Base-by-base conservation (phyloP, 1,140 invertebrate species). In the Stenopsyche tienmushanensis region DNA sequence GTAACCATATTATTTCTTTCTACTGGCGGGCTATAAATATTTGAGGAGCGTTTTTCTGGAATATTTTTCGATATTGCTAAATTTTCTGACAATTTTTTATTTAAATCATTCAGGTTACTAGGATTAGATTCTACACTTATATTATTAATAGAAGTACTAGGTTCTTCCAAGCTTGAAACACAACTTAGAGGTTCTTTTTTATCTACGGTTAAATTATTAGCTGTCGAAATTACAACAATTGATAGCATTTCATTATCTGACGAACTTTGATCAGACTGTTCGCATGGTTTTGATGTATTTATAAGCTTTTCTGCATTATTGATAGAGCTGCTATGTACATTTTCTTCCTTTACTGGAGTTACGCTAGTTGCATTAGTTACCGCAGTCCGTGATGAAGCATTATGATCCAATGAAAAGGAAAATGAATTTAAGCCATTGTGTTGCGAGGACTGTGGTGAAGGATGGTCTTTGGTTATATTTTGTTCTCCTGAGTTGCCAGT, bases 401-500 rank as follows among this genome's bases (percentile, higher is more conserved):
- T n/a, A n/a, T n/a, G n/a, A n/a, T n/a, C n/a, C n/a, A n/a, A n/a
- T n/a, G n/a, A n/a, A n/a, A n/a, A n/a, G n/a, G n/a, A n/a, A n/a
- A 34, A 7, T 34, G 13, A 34, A 21, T 57, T 57, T 23, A 20
- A 57, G 13, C 44, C 58, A 39, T 39, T 47, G n/a, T 45, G 5
- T n/a, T 50, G 60, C n/a, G 24, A 2, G 20, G 25, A 24, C 21
- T 45, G 26, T 18, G 49, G 21, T 13, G 25, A 44, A 13, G 21
- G 34, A 50, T 29, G 23, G n/a, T 49, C 18, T 23, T 47, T 44
- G 8, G 21, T 34, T 21, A 41, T 39, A 26, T 3, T 57, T 42
- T 57, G 29, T 34, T 21, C 24, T 21, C 23, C 50, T 3, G 50
- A 9, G 45, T 21, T 24, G 52, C 3, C 44, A 55, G 49, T 59